Percentiles rank a stretch among this genome's conserved stretches.
These are phyloP conservation scores for Eretmochelys imbricata DNA, from an alignment of 2,113 vertebrate species.

Conservation along the genomic window DNA sequence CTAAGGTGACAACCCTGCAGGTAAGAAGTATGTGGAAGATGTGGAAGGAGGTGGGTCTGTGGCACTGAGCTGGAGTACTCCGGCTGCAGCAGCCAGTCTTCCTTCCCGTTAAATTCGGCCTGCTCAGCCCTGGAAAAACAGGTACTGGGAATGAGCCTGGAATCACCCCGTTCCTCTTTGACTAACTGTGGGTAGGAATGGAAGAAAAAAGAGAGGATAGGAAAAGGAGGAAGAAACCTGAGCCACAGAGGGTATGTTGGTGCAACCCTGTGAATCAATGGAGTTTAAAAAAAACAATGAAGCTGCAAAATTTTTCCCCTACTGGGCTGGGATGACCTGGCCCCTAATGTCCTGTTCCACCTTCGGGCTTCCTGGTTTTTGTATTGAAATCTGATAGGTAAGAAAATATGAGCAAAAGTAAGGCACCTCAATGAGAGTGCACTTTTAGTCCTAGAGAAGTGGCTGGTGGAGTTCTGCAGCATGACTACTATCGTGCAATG, in stretches of 20 bases:
- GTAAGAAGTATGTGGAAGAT: not conserved
- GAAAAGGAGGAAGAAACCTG: not conserved
- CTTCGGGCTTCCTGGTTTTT: not conserved
- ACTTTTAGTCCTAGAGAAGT: not conserved
- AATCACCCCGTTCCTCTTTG: slow-evolving; percentile 50
- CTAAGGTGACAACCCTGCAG: not conserved
- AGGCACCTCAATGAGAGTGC: not conserved
- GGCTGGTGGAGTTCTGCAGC: not conserved
- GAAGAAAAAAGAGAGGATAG: not conserved
- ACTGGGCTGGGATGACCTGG: not conserved
- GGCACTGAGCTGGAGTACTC: not conserved
- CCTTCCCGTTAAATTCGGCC: not conserved
- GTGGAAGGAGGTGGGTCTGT: not conserved
- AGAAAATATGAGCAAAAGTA: not conserved
- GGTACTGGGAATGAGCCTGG: slow-evolving; percentile 24
- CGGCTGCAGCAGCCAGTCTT: not conserved
- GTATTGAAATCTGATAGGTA: not conserved
- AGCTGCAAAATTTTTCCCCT: not conserved
- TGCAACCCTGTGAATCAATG: not conserved
- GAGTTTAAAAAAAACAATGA: not conserved
- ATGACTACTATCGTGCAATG: not conserved
- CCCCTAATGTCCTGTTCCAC: not conserved
- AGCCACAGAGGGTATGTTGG: not conserved
- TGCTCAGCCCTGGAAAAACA: not conserved
- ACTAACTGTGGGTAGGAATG: not conserved